Evolutionary conservation across 2,113 vertebrate genomes (phyloP).

Genomic region (Amazona vittata): DNA sequence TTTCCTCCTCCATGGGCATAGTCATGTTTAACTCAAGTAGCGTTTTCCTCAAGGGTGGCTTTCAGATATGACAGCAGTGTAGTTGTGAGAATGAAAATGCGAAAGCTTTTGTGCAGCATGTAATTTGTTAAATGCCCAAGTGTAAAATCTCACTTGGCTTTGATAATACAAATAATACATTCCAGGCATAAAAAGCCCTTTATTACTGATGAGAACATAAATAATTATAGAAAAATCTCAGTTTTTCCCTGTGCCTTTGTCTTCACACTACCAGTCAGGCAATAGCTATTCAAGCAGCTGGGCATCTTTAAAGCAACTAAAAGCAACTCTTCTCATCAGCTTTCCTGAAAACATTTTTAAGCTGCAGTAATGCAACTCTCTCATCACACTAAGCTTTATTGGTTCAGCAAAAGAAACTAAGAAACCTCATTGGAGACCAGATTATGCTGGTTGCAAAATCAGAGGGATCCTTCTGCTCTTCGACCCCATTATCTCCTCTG

Average conservation of each 20-base stretch:
- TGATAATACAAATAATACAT: not conserved
- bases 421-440: slow-evolving; percentile 87
- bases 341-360: slow-evolving; percentile 72
- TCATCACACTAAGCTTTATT: slow-evolving; percentile 83
- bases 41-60: not conserved
- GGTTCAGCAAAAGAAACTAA: slow-evolving; percentile 84
- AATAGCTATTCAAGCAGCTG: slow-evolving; percentile 39
- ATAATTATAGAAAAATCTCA: slow-evolving; percentile 51
- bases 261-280: not conserved
- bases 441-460: slow-evolving; percentile 77
- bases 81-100: not conserved
- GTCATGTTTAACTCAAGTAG: not conserved
- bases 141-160: not conserved
- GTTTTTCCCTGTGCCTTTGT: slow-evolving; percentile 65
- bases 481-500: slow-evolving; percentile 74
- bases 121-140: not conserved
- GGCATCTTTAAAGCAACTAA: slow-evolving; percentile 15
- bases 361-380: slow-evolving; percentile 74
- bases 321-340: slow-evolving; percentile 65
- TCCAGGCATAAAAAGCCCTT: not conserved
- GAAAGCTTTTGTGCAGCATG: not conserved
- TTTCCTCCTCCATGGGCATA: not conserved
- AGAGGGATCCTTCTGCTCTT: slow-evolving; percentile 74
- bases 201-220: not conserved
- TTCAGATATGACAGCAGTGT: not conserved